These are phyloP conservation scores for Lomographa bimaculata DNA, from an alignment of 2,888 invertebrate species.

Conservation along the genomic window DNA sequence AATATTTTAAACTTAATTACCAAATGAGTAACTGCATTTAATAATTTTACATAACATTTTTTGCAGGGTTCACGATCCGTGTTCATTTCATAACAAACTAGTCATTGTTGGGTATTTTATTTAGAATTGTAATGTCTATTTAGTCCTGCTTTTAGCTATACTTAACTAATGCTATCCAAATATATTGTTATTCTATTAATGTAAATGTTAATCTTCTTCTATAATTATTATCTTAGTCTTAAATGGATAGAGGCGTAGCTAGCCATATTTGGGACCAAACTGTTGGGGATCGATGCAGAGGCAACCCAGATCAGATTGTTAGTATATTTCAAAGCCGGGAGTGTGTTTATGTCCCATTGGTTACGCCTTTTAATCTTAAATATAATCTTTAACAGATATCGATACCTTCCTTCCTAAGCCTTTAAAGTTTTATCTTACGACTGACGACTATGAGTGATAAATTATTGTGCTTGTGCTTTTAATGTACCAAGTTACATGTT, in stretches of 20 bases:
- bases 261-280: conserved; percentile 72
- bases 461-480: conserved; percentile 80
- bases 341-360: conserved; percentile 67
- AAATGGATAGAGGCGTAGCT: conserved; percentile 69
- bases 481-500: conserved; percentile 77
- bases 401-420: conserved; percentile 71
- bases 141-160: conserved; percentile 10
- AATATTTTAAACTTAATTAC: conserved; percentile 19
- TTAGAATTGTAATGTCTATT: conserved; percentile 6
- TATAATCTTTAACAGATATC: conserved; percentile 48
- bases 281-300: conserved; percentile 46
- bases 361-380: conserved; percentile 62
- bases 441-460: conserved; percentile 77
- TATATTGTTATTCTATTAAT: conserved; percentile 22
- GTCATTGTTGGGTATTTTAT: conserved; percentile 41
- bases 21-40: conserved; percentile 27
- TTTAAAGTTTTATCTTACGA: conserved; percentile 72
- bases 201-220: conserved; percentile 30
- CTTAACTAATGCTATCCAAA: conserved; percentile 2
- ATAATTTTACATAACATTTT: conserved; percentile 42
- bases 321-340: conserved; percentile 49
- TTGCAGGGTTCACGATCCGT: conserved; percentile 61
- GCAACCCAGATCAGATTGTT: conserved; percentile 51
- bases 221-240: conserved; percentile 44
- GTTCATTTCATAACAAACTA: conserved; percentile 57